Evolutionary conservation across 2,888 invertebrate species (phyloP).

Genomic region (Dione juno): DNA sequence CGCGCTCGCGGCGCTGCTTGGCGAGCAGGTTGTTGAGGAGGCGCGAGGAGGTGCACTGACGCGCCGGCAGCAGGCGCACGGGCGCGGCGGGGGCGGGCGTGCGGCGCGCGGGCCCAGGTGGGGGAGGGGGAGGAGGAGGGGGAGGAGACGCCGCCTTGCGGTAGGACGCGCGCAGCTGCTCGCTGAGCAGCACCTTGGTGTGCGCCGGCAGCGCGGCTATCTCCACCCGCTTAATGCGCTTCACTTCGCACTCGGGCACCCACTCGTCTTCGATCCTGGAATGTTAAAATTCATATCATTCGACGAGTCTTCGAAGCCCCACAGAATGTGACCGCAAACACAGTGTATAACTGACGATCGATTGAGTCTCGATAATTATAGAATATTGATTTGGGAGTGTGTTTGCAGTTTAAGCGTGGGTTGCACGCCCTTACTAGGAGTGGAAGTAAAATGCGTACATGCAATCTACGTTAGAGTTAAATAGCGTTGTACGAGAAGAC

Average conservation of each 20-base stretch:
- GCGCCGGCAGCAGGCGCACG: constrained; percentile 50
- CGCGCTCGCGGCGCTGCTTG: constrained; percentile 55
- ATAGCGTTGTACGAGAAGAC: constrained; percentile 3
- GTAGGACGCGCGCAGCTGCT: constrained; percentile 78
- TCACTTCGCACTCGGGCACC: constrained; percentile 89
- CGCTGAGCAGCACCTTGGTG: constrained; percentile 79
- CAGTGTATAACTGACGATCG: constrained; percentile 9
- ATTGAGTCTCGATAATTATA: background rate
- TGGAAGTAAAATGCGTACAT: constrained; percentile 11
- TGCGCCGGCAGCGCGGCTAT: constrained; percentile 78
- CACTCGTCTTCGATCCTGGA: constrained; percentile 93
- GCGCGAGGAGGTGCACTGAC: constrained; percentile 68
- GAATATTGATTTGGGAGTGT: constrained; percentile 51
- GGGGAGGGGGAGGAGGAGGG: constrained; percentile 46
- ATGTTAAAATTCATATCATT: constrained; percentile 48
- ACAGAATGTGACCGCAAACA: constrained; percentile 76
- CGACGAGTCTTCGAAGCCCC: constrained; percentile 56
- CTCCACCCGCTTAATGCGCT: constrained; percentile 84
- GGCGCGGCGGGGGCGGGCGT: constrained; percentile 49
- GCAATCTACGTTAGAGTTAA: constrained; percentile 23
- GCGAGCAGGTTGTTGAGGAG: constrained; percentile 65
- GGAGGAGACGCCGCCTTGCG: constrained; percentile 53
- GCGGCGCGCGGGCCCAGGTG: no score
- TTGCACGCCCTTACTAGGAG: constrained; percentile 60
- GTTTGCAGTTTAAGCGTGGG: constrained; percentile 73